These are phyloP conservation scores for Rhinichthys osculus DNA, from an alignment of 2,797 vertebrate genomes.

Conservation along the genomic window DNA sequence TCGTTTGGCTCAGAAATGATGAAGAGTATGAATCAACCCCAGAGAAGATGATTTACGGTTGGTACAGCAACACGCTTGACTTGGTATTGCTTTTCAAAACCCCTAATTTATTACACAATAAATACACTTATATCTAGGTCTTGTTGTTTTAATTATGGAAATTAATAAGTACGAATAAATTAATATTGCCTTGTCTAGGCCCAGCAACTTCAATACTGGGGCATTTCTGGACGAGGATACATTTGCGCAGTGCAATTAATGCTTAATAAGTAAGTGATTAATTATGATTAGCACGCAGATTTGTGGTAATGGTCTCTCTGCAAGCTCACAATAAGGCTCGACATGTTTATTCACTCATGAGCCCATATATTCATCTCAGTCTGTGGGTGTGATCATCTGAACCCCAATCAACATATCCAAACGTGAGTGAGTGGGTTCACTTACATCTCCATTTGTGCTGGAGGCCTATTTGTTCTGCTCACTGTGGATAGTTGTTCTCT, in stretches of 20 bases:
- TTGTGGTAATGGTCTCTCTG: slow-evolving; percentile 80
- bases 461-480: slow-evolving; percentile 76
- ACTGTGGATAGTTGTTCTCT: slow-evolving; percentile 62
- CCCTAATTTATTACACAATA: slow-evolving; percentile 81
- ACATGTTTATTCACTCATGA: slow-evolving; percentile 78
- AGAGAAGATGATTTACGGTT: slow-evolving; percentile 82
- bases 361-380: slow-evolving; percentile 80
- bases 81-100: slow-evolving; percentile 73
- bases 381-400: slow-evolving; percentile 64
- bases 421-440: slow-evolving; percentile 60
- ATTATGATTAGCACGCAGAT: slow-evolving; percentile 85
- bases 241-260: slow-evolving; percentile 83
- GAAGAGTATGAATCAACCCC: slow-evolving; percentile 76
- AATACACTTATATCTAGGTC: slow-evolving; percentile 79
- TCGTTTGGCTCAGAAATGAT: slow-evolving; percentile 78
- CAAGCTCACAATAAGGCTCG: slow-evolving; percentile 81
- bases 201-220: slow-evolving; percentile 67
- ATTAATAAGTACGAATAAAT: slow-evolving; percentile 88
- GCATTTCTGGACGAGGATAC: slow-evolving; percentile 76
- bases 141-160: slow-evolving; percentile 87
- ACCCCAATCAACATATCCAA: slow-evolving; percentile 74
- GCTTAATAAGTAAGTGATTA: slow-evolving; percentile 88
- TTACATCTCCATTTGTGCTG: slow-evolving; percentile 74
- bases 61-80: slow-evolving; percentile 74
- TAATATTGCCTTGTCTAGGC: slow-evolving; percentile 75